Conservation (phyloP, 1,140 invertebrate genomes). For the Drosophila sucinea region DNA sequence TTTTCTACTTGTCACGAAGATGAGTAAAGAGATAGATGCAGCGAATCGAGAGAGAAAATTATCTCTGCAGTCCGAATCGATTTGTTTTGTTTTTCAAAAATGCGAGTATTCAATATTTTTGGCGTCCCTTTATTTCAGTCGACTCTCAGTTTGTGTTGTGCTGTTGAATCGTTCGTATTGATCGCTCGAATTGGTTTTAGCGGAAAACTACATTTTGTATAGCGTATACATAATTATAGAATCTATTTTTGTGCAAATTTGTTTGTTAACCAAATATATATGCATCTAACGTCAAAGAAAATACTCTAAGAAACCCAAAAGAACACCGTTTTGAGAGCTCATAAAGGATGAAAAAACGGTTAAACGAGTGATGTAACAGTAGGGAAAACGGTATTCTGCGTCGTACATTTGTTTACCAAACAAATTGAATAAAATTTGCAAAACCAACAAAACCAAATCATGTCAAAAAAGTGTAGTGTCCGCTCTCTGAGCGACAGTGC, state of each 20-base stretch:
- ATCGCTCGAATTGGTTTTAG: conserved; percentile 17
- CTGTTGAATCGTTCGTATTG: conserved; percentile 32
- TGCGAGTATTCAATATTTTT: conserved; percentile 25
- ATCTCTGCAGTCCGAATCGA: neutral
- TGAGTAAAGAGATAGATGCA: neutral
- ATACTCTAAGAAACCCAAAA: neutral
- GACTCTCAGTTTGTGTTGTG: conserved; percentile 52
- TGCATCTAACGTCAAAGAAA: neutral
- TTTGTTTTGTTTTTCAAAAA: neutral
- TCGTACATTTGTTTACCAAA: conserved; percentile 72
- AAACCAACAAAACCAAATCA: conserved; percentile 16
- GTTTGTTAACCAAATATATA: conserved; percentile 10
- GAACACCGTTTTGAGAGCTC: neutral
- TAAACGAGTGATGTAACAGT: conserved; percentile 53
- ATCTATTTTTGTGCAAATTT: conserved; percentile 56
- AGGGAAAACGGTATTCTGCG: conserved; percentile 39
- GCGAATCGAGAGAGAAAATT: neutral
- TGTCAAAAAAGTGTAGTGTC: conserved; percentile 79
- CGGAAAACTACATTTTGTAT: conserved; percentile 36
- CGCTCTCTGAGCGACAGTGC: conserved; percentile 75
- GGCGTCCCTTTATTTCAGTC: conserved; percentile 44
- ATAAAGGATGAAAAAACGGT: neutral
- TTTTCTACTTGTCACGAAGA: too few species aligned
- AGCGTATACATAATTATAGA: conserved; percentile 65
- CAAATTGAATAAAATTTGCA: conserved; percentile 30